These are phyloP conservation scores for Myanophis thanlyinensis DNA, from an alignment of 2,113 vertebrate species.

Conservation along the genomic window DNA sequence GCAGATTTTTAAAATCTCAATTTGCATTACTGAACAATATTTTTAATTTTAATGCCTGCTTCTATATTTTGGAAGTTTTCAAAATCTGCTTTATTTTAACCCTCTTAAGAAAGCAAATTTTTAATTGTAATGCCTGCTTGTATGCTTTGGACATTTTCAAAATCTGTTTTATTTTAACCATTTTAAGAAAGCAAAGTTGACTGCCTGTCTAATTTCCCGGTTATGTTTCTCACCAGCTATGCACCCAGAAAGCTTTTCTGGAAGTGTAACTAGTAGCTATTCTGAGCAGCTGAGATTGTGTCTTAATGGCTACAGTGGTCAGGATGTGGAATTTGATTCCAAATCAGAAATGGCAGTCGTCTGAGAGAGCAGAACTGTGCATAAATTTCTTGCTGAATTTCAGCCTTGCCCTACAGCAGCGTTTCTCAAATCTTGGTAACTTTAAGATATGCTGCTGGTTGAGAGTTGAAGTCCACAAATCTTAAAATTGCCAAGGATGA, in stretches of 20 bases:
- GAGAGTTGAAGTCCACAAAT: neutral
- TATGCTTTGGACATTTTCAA: neutral
- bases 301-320: neutral
- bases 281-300: neutral
- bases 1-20: neutral
- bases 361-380: neutral
- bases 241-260: neutral
- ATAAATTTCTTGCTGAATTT: neutral
- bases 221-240: neutral
- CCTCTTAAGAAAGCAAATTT: too few relatives aligned
- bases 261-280: neutral
- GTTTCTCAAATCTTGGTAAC: neutral
- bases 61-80: neutral
- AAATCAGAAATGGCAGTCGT: neutral
- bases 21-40: neutral
- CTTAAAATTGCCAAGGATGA: neutral
- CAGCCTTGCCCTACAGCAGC: neutral
- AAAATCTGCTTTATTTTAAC: neutral
- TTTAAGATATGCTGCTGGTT: neutral
- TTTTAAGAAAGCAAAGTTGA: neutral
- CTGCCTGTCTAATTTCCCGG: neutral
- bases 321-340: neutral
- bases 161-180: neutral
- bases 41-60: neutral
- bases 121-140: too few relatives aligned